Base-by-base conservation (phyloP, 2,113 vertebrate genomes). In the Indri indri region DNA sequence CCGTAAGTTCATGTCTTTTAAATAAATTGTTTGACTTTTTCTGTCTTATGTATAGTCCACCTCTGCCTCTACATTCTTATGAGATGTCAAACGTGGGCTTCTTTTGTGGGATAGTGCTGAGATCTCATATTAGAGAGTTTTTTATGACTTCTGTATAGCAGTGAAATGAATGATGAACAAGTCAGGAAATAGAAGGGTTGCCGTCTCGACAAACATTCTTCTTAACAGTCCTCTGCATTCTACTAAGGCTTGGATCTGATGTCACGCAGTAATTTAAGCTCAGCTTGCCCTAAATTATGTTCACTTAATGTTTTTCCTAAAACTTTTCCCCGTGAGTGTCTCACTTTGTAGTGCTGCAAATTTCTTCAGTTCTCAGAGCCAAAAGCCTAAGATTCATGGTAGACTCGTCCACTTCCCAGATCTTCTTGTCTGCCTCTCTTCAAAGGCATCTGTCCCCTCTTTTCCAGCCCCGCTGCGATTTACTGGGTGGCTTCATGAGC, bases 111-210 rank as follows among this genome's bases (percentile, higher is more conserved):
- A 20, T 74, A 16, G 32, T 84, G 32, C 82, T 84, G 40, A 92
- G 45, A 79, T 82, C n/a, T 71, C 66, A 27, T 50, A n/a, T 57
- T 71, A 79, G 30, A 79, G 7, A 81, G 59, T 76, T 76, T 2
- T 91, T 84, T 66, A 40, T 86, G 65, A 84, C 61, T 85, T 83
- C 50, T 79, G 17, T 52, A 50, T 92, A 86, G 20, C 74, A 74
- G 12, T 1, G 2, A 96, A 85, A 97, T 96, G 71, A 94, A 37
- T 85, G 50, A 79, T 76, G 32, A 52, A 79, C 45, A 89, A 90
- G 63, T 80, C 65, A 91, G 63, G 47, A 84, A 84, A 76, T 32
- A 54, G 32, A 77, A 88, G 17, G 5, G 13, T 40, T 77, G 8
- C 18, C 85, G 47, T 88, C 93, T 61, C 61, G 23, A 57, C 59